Conservation (phyloP, 2,113 vertebrate species). For the Electrona antarctica region DNA sequence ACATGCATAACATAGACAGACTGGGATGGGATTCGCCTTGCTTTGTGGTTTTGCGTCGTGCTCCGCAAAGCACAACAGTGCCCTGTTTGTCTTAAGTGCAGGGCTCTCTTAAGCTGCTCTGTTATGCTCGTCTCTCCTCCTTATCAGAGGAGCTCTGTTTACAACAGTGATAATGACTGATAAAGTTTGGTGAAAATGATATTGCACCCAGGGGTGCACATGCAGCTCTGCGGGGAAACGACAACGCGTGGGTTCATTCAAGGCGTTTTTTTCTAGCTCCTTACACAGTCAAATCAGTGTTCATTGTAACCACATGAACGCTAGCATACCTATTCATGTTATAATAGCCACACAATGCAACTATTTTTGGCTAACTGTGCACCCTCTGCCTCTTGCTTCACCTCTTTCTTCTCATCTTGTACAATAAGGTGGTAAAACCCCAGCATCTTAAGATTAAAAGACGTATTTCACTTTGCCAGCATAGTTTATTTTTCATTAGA, state of each 20-base stretch:
- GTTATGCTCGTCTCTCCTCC: conserved; percentile 8
- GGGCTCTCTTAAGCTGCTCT: conserved; percentile 15
- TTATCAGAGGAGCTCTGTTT: conserved; percentile 41
- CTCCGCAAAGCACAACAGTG: conserved; percentile 34
- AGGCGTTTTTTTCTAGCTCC: background rate
- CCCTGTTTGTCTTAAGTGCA: conserved; percentile 37
- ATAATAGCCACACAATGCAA: no score
- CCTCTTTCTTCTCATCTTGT: conserved; percentile 41
- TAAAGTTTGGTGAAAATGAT: conserved; percentile 59
- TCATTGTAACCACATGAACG: background rate
- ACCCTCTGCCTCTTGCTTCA: conserved; percentile 15
- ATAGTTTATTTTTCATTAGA: no score
- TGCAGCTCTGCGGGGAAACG: conserved; percentile 1
- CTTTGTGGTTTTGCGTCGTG: conserved; percentile 59
- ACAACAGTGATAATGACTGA: conserved; percentile 9
- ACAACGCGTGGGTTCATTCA: conserved; percentile 48
- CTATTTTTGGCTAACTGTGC: background rate
- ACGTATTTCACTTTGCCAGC: conserved; percentile 64
- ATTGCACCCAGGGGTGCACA: conserved; percentile 33
- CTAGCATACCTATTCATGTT: no score
- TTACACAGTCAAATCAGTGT: background rate
- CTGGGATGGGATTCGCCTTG: conserved; percentile 58
- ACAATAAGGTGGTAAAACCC: conserved; percentile 35
- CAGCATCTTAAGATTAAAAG: conserved; percentile 58
- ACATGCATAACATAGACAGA: conserved; percentile 10